Evolutionary conservation across 2,888 invertebrate species (phyloP), one percentile per base, ranked within the genome.

Genomic region (Campoletis raptor): DNA sequence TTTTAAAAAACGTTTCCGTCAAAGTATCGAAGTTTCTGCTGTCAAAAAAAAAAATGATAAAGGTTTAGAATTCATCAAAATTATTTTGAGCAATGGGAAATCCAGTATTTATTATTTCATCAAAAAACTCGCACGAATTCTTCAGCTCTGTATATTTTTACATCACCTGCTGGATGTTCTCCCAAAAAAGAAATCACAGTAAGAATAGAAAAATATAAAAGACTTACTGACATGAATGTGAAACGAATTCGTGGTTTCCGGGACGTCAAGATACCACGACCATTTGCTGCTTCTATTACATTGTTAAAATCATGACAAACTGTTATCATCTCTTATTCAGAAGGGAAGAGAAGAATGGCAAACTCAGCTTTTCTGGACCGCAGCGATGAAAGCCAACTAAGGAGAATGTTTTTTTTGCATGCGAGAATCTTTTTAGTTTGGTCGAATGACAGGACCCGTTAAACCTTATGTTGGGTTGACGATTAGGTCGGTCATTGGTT

Each of bases 281-380:
- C 81, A n/a, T 42, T 54, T 57, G 77, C 77, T 72, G 72, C 85
- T 81, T 37, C 72, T 37, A 21, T 37, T 61, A 79, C 70, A 66
- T 82, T 67, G 82, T 85, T 85, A 76, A 79, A 85, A 74, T 79
- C 85, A 69, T 85, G 82, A 82, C 85, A 83, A 85, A 85, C 69
- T 76, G 79, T 79, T 79, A 79, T 85, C 82, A 61, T 82, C 74
- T 42, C 74, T 79, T 66, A 79, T 69, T 79, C 37, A 18, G 37
- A 37, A 42, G 64, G 42, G 12, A 57, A 79, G 61, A 64, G 61
- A 74, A 10, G 80, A 73, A 66, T 72, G 40, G 52, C 61, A 12
- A 21, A 42, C 81, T 57, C 67, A 40, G 73, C 74, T 78, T 78
- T 77, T 52, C 57, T 30, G 67, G 73, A 61, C 30, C 61, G 70